Conservation (phyloP, 2,113 vertebrate genomes). For the Apteryx owenii region DNA sequence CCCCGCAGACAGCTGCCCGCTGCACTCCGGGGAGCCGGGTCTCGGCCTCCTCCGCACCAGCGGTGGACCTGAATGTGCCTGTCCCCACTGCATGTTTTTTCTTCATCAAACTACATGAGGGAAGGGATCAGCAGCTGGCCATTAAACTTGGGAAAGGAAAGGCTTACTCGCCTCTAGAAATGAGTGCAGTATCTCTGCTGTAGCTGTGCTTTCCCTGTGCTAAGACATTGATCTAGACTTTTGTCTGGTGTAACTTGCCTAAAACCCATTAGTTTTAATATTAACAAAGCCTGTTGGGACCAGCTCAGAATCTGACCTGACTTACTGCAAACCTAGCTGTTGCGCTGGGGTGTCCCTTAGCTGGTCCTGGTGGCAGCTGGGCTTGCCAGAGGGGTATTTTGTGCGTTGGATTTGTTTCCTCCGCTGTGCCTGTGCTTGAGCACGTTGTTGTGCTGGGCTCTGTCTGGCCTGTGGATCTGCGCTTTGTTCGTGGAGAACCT, state of each 20-base stretch:
- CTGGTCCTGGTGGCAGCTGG: background rate
- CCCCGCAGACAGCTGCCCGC: background rate
- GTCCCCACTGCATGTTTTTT: fast-evolving
- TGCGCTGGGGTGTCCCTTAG: background rate
- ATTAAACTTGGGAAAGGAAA: background rate
- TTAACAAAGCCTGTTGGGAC: background rate
- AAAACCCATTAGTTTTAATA: background rate
- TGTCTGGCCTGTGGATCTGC: background rate
- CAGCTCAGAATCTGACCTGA: background rate
- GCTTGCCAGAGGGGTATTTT: background rate
- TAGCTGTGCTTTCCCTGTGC: background rate
- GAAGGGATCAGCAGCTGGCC: background rate
- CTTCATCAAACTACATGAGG: background rate
- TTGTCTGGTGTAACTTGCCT: background rate
- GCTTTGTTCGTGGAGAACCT: background rate
- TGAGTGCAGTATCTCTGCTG: fast-evolving
- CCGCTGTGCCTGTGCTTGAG: fast-evolving
- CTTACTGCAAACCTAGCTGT: fast-evolving
- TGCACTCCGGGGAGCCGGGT: fast-evolving
- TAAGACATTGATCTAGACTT: background rate
- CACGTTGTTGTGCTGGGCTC: background rate
- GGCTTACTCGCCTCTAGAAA: background rate
- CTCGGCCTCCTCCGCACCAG: background rate
- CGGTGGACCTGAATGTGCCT: fast-evolving
- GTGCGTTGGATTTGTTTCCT: background rate